Conservation (phyloP, 2,797 vertebrate genomes). For the Taenioides sp. region DNA sequence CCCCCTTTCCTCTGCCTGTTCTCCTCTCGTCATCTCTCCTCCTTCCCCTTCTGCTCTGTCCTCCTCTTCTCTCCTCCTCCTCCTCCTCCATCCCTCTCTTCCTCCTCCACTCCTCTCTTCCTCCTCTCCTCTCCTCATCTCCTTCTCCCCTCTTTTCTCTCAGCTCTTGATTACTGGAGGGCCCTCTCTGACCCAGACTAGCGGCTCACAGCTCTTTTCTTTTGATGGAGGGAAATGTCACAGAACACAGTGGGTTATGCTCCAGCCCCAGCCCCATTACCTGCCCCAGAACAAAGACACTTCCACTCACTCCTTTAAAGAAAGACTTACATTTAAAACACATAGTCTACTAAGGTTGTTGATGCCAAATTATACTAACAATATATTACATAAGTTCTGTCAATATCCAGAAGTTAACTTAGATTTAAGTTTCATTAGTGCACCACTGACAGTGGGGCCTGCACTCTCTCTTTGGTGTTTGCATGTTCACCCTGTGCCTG, state of each 20-base stretch:
- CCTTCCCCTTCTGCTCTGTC: too few relatives aligned
- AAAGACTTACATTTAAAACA: not conserved
- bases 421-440: too few relatives aligned
- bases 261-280: conserved; percentile 39
- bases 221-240: conserved; percentile 55
- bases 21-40: too few relatives aligned
- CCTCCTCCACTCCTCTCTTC: conserved; percentile 5
- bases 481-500: too few relatives aligned
- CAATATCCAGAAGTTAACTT: too few relatives aligned
- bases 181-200: conserved; percentile 30
- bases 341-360: not conserved
- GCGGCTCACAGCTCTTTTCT: conserved; percentile 35
- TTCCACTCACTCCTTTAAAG: not conserved
- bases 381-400: too few relatives aligned
- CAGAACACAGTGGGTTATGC: conserved; percentile 41
- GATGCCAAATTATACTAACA: not conserved
- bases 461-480: too few relatives aligned
- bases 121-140: conserved; percentile 9
- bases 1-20: not conserved
- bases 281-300: too few relatives aligned
- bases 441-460: too few relatives aligned
- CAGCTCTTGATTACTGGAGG: conserved; percentile 49
- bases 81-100: conserved; percentile 31
- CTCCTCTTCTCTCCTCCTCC: conserved; percentile 11
- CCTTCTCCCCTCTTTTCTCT: conserved; percentile 38